phyloP scores from a whole-genome alignment of 1,140 invertebrate species.

The Samia ricini region DNA sequence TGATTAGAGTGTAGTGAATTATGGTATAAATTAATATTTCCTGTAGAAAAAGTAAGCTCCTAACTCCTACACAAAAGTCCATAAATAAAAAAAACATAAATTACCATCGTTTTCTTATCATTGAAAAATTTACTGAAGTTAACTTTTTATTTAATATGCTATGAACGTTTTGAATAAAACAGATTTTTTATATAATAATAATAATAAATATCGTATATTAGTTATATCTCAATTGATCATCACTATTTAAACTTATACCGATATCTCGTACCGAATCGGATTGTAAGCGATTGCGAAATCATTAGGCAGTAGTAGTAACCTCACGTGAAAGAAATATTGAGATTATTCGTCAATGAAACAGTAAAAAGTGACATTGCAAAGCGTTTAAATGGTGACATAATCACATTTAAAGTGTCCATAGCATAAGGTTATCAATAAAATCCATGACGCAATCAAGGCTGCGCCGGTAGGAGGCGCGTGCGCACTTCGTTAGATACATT shows the following conservation, averaged over 20 bases:
- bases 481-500: constrained; percentile 21
- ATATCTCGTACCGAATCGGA: neutral
- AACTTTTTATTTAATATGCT: too few species aligned
- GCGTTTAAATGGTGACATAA: neutral
- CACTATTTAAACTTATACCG: neutral
- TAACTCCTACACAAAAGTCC: too few species aligned
- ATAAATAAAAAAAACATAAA: too few species aligned
- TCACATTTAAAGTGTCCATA: neutral
- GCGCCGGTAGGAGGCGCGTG: constrained; percentile 15
- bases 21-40: too few species aligned
- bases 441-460: constrained; percentile 24
- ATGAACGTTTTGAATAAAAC: too few species aligned
- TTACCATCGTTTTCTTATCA: too few species aligned
- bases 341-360: neutral
- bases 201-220: neutral
- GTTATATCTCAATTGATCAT: too few species aligned
- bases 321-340: neutral
- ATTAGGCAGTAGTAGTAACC: neutral
- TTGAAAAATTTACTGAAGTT: too few species aligned
- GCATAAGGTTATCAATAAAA: constrained; percentile 22
- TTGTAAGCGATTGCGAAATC: neutral
- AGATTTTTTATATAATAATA: too few species aligned
- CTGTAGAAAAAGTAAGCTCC: too few species aligned
- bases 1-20: too few species aligned
- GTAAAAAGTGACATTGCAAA: neutral